Conservation (phyloP, 2,113 vertebrate genomes). For the Fregetta grallaria region DNA sequence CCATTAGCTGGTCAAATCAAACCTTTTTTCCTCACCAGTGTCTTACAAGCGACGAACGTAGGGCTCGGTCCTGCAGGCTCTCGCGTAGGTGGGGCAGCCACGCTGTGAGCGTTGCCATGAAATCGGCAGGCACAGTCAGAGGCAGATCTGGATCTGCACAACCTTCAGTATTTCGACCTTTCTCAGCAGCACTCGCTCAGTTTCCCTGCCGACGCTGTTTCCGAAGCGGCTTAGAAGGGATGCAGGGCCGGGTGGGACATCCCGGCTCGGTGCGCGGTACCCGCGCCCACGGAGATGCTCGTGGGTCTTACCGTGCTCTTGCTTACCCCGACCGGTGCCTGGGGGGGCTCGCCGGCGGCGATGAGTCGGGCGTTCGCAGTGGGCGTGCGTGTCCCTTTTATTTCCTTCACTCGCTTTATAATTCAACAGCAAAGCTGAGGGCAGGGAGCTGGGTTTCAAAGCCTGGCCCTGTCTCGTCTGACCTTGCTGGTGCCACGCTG, state of each 20-base stretch:
- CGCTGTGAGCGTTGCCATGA: rapidly evolving
- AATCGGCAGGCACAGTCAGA: rapidly evolving
- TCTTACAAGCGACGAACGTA: rapidly evolving
- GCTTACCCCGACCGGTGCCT: neutral
- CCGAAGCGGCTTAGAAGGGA: neutral
- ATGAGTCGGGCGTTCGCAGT: rapidly evolving
- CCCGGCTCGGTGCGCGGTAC: rapidly evolving
- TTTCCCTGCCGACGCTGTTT: neutral
- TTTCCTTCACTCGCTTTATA: rapidly evolving
- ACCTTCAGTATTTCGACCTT: rapidly evolving
- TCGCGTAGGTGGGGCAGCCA: neutral
- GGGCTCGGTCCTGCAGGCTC: neutral
- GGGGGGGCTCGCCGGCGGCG: rapidly evolving
- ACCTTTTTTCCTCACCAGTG: neutral
- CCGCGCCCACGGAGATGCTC: no score
- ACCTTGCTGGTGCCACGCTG: slow-evolving; percentile 79
- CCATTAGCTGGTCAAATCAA: neutral
- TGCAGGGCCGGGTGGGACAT: neutral
- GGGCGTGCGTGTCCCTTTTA: rapidly evolving
- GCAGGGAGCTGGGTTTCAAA: neutral
- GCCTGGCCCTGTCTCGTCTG: slow-evolving; percentile 67
- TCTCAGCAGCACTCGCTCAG: neutral
- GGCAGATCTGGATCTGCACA: neutral
- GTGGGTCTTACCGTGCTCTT: neutral
- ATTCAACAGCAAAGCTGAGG: neutral